Evolutionary conservation across 2,888 invertebrate species (phyloP).

Genomic region (Philereme transversata): DNA sequence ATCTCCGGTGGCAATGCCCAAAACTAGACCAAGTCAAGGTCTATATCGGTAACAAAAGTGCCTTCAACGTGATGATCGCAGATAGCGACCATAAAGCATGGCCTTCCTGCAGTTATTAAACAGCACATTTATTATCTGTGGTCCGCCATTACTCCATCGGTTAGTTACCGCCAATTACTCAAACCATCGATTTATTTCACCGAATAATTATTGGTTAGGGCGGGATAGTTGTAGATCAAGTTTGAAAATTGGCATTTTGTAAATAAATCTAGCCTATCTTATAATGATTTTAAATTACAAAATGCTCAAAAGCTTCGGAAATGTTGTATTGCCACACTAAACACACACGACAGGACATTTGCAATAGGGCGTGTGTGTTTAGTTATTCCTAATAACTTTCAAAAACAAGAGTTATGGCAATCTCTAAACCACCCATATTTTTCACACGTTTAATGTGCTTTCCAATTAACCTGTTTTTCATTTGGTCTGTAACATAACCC

Average conservation of each 20-base stretch:
- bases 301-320: too few relatives aligned
- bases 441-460: too few relatives aligned
- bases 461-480: too few relatives aligned
- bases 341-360: too few relatives aligned
- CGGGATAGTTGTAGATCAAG: conserved; percentile 13
- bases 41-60: conserved; percentile 21
- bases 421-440: too few relatives aligned
- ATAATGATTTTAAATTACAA: too few relatives aligned
- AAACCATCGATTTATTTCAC: conserved; percentile 24
- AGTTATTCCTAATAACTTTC: too few relatives aligned
- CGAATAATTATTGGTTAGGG: conserved; percentile 22
- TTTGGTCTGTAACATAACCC: too few relatives aligned
- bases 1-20: conserved; percentile 20
- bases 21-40: conserved; percentile 11
- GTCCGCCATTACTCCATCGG: conserved; percentile 6
- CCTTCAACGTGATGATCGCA: conserved; percentile 14
- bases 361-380: too few relatives aligned
- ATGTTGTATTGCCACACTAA: too few relatives aligned
- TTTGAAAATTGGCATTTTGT: neutral
- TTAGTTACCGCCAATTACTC: conserved; percentile 26
- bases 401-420: too few relatives aligned
- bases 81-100: conserved; percentile 12
- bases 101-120: conserved; percentile 14
- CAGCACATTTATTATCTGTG: conserved; percentile 15
- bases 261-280: too few relatives aligned